phyloP scores from a whole-genome alignment of 2,888 invertebrate genomes.

The Nomada ferruginata region DNA sequence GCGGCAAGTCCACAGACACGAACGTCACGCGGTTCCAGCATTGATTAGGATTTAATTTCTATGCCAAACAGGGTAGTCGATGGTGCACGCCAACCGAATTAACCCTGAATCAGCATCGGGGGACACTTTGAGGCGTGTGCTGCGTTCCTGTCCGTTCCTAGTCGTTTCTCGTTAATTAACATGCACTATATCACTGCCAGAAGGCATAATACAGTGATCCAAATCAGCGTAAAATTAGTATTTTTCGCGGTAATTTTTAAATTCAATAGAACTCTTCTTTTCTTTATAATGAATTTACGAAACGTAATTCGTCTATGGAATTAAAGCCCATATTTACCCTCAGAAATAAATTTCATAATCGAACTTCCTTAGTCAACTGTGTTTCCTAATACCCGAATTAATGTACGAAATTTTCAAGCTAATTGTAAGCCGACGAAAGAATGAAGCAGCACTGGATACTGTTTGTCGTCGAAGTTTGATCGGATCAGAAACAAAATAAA shows the following conservation, averaged over 20 bases:
- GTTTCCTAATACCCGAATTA: too few species aligned
- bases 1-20: neutral
- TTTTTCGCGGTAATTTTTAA: too few species aligned
- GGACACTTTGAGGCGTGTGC: neutral
- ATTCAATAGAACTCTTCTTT: too few species aligned
- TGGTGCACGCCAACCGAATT: constrained; percentile 1
- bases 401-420: too few species aligned
- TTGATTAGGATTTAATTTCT: constrained; percentile 28
- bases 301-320: neutral
- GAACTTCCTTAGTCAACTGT: neutral
- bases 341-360: neutral
- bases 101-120: neutral
- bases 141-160: neutral
- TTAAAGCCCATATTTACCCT: neutral
- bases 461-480: neutral
- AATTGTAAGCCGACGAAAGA: too few species aligned
- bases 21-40: neutral
- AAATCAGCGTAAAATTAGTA: too few species aligned
- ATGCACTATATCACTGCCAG: too few species aligned
- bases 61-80: neutral
- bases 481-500: constrained; percentile 10
- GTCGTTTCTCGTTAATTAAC: neutral
- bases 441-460: too few species aligned
- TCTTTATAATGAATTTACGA: too few species aligned
- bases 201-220: too few species aligned